Base-by-base conservation (phyloP, 1,140 invertebrate species). In the Hirudo medicinalis region DNA sequence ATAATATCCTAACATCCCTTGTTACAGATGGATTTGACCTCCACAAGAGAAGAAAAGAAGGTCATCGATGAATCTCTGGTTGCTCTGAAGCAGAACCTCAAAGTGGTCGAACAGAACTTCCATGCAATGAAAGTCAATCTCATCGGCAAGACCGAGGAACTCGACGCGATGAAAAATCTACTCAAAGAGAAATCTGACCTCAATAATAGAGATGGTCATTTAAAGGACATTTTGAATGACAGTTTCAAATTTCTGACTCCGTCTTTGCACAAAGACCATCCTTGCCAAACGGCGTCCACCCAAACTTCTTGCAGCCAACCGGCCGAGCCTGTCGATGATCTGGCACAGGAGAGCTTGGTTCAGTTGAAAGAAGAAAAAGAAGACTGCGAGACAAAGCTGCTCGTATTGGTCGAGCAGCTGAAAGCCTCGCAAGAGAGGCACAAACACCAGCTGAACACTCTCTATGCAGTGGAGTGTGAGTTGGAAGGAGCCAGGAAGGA, bases 61-160 rank as follows among this genome's bases (percentile, higher is more conserved):
- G 76, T 78, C 67, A 77, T 85, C 54, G 80, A 84, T 75, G 76
- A 76, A 36, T 79, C 79, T 13, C 71, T 84, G 20, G 77, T 78
- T 66, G 75, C 76, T 9, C 75, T 85, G 29, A 80, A 80, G 72
- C 76, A 75, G 53, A 79, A 84, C 76, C 78, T 84, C 76, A 75
- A 77, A n/a, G 81, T 80, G 72, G 78, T 83, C 22, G 80, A 83
- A 63, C 76, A 74, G 70, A 82, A 78, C 76, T 83, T 83, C 73
- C 78, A 79, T 53, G 76, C 78, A 20, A 83, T 85, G 82, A 83
- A 81, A 75, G 78, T 78, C 63, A 81, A 84, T 71, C 74, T 84
- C 55, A 76, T 74, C n/a, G 72, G 71, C n/a, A 78, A 80, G 73
- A 57, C 74, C 11, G 74, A 75, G 13, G 69, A 72, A 71, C 70